Percentiles rank a stretch among this genome's conserved stretches.
Conservation (phyloP, 2,888 invertebrate species). For the Agrochola litura region DNA sequence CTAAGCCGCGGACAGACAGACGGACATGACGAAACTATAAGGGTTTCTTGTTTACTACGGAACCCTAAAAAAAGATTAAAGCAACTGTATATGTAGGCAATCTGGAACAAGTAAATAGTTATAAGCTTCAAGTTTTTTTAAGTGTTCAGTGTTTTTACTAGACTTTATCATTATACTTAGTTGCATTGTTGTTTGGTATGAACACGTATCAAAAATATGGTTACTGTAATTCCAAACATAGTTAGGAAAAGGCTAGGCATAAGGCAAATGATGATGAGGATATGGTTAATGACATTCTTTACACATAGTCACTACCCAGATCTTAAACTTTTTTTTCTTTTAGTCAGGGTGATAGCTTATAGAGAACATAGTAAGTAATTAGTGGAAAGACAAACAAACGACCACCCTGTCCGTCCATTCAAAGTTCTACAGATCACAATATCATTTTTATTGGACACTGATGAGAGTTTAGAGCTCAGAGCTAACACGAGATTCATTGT, state of each 20-base stretch:
- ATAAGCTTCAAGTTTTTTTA: slow-evolving; percentile 17
- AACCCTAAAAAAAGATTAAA: slow-evolving; percentile 37
- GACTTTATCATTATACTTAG: background rate
- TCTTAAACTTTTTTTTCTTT: background rate
- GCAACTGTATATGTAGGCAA: slow-evolving; percentile 6
- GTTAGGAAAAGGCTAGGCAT: too few relatives aligned
- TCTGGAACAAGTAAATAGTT: slow-evolving; percentile 25
- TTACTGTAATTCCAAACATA: background rate
- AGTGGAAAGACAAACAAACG: background rate
- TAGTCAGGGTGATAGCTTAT: background rate
- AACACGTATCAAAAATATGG: background rate
- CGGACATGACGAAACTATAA: too few relatives aligned
- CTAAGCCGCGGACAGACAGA: too few relatives aligned
- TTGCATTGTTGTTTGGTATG: background rate
- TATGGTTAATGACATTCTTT: background rate
- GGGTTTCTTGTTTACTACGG: too few relatives aligned
- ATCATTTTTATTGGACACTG: slow-evolving; percentile 43
- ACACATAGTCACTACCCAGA: background rate
- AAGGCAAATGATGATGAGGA: background rate
- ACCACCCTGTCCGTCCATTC: slow-evolving; percentile 15
- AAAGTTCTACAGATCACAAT: slow-evolving; percentile 1
- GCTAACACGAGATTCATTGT: slow-evolving; percentile 50
- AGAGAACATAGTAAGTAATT: background rate
- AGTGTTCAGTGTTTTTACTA: background rate
- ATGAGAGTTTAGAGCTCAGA: slow-evolving; percentile 43